Conservation (phyloP, 2,797 vertebrate species). For the Sebastes matsubarae region DNA sequence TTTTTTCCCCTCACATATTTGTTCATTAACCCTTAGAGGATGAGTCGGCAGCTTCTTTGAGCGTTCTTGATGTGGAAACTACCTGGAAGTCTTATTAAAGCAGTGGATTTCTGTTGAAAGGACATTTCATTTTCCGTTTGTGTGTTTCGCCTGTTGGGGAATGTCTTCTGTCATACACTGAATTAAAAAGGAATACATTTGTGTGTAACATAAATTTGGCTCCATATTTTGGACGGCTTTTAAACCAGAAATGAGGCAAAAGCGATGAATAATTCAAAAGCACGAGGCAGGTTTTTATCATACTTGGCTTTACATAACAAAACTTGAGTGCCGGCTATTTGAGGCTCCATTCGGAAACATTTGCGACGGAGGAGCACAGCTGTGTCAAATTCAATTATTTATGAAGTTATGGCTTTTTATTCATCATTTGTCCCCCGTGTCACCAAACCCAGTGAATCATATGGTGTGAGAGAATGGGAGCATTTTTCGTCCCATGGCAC, state of each 20-base stretch:
- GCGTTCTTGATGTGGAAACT: neutral
- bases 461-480: slow-evolving; percentile 38
- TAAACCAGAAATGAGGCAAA: slow-evolving; percentile 22
- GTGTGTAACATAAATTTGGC: neutral
- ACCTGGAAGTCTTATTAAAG: neutral
- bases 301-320: slow-evolving; percentile 64
- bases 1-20: neutral
- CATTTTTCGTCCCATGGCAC: slow-evolving; percentile 36
- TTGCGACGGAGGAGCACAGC: slow-evolving; percentile 46
- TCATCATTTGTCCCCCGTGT: slow-evolving; percentile 63
- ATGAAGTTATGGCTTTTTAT: slow-evolving; percentile 61
- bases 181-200: slow-evolving; percentile 2
- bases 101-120: neutral
- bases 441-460: slow-evolving; percentile 49
- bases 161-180: neutral
- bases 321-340: slow-evolving; percentile 51
- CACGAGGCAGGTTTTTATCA: slow-evolving; percentile 27
- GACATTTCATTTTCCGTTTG: neutral
- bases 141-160: neutral
- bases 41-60: neutral
- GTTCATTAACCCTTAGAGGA: neutral
- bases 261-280: slow-evolving; percentile 59
- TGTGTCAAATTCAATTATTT: slow-evolving; percentile 66
- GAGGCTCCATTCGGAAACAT: slow-evolving; percentile 41
- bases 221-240: neutral